These are phyloP conservation scores for Neuroterus valhalla DNA, from an alignment of 1,140 invertebrate species.

Conservation along the genomic window DNA sequence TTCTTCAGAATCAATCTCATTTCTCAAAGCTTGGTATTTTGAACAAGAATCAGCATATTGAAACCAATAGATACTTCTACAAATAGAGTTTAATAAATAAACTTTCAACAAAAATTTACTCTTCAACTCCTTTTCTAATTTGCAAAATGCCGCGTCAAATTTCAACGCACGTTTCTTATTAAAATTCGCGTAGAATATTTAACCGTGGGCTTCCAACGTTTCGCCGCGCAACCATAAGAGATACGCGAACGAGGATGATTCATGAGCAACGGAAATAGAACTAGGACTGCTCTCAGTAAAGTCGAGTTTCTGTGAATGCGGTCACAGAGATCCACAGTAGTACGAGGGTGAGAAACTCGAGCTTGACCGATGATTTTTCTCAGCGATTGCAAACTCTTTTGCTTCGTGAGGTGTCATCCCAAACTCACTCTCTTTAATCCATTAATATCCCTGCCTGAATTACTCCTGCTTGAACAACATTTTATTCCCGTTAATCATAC, in stretches of 20 bases:
- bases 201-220: conserved; percentile 44
- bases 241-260: conserved; percentile 71
- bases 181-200: conserved; percentile 31
- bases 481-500: background rate
- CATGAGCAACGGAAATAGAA: conserved; percentile 73
- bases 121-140: background rate
- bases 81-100: no score
- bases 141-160: background rate
- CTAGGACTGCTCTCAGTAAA: conserved; percentile 57
- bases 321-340: conserved; percentile 46
- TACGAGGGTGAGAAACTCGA: conserved; percentile 65
- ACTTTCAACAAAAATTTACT: no score
- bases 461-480: background rate
- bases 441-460: no score
- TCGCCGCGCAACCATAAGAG: conserved; percentile 45
- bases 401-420: no score
- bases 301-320: conserved; percentile 59
- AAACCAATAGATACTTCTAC: no score
- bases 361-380: conserved; percentile 17
- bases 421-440: no score
- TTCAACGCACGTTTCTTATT: conserved; percentile 38
- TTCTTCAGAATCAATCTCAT: no score
- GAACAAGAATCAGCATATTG: no score
- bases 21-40: no score
- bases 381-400: no score